Evolutionary conservation across 2,113 vertebrate genomes (phyloP), one percentile per base, ranked within the genome.

Genomic region (Oceanites oceanicus): DNA sequence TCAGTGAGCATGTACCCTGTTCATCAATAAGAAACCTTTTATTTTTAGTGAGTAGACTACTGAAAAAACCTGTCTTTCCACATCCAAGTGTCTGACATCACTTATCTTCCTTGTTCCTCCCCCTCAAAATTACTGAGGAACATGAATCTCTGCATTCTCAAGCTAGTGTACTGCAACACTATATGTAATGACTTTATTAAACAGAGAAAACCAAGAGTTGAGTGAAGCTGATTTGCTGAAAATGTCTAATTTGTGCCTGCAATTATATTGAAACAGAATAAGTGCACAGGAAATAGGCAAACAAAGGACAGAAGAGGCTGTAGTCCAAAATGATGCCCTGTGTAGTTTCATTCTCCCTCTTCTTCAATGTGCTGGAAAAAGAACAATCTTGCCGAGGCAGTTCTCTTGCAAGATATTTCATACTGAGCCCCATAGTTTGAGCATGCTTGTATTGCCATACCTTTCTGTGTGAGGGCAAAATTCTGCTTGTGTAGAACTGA

Each of bases 301-400:
- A 92, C 93, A 87, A 88, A 82, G 76, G 52, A 86, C 95, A 91
- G 70, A 92, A 75, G 73, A 65, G 76, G 92, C 73, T 94, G 5
- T 22, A 65, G 47, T 81, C 86, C 91, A 78, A 20, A 75, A 47
- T 23, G 13, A 63, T 93, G 61, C 7, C 32, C 53, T 88, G n/a
- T 13, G 3, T 66, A 15, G 20, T 49, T 95, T 92, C 12, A 7
- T 68, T 87, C 11, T 65, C 5, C 1, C 11, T 67, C 5, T 86
- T 5, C 53, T 42, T 70, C 8, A 21, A 0, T 45, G 34, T 65
- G 3, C 38, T 93, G 56, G 20, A 13, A 23, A 27, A 74, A 90
- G 55, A 95, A 3, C 22, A 10, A 0, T 58, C 20, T 53, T 87
- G 34, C 38, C 1, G 7, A 44, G 38, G 26, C 32, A 40, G 26